A percentile compares a stretch with the other conserved stretches of the same genome.
Conservation (phyloP, 2,113 vertebrate species). For the Brienomyrus brachyistius region DNA sequence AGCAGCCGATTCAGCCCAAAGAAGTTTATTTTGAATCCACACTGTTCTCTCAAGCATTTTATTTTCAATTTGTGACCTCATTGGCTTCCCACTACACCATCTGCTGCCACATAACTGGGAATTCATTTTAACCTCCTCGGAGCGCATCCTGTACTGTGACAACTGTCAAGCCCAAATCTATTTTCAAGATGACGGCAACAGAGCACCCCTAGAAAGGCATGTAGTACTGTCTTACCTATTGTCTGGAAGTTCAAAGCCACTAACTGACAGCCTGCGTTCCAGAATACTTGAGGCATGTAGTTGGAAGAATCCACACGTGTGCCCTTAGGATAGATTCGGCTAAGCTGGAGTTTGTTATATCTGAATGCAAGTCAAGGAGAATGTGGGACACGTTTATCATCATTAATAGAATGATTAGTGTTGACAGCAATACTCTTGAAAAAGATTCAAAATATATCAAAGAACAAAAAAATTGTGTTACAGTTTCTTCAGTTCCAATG, state of each 20-base stretch:
- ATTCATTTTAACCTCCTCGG: not conserved
- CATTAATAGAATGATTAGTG: not conserved
- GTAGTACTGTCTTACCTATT: conserved; percentile 55
- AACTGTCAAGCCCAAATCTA: not conserved
- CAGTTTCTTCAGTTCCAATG: not conserved
- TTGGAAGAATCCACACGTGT: conserved; percentile 84
- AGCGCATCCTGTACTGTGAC: not conserved
- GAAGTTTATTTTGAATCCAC: not conserved
- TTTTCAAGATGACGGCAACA: not conserved
- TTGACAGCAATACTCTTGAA: not conserved
- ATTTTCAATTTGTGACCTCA: not conserved
- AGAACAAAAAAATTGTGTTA: not conserved
- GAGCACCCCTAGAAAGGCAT: not conserved
- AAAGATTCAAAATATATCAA: not conserved
- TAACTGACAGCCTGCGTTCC: conserved; percentile 84
- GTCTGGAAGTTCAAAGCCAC: conserved; percentile 85
- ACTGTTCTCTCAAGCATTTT: not conserved
- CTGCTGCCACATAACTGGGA: not conserved
- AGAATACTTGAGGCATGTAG: conserved; percentile 87
- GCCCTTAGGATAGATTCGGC: conserved; percentile 82
- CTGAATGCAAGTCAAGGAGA: conserved; percentile 64
- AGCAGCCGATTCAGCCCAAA: not conserved
- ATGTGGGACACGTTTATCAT: not conserved
- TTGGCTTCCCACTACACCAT: not conserved
- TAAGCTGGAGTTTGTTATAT: conserved; percentile 85